phyloP scores from a whole-genome alignment of 2,797 vertebrate species.

The Microctenopoma steveboyesi region DNA sequence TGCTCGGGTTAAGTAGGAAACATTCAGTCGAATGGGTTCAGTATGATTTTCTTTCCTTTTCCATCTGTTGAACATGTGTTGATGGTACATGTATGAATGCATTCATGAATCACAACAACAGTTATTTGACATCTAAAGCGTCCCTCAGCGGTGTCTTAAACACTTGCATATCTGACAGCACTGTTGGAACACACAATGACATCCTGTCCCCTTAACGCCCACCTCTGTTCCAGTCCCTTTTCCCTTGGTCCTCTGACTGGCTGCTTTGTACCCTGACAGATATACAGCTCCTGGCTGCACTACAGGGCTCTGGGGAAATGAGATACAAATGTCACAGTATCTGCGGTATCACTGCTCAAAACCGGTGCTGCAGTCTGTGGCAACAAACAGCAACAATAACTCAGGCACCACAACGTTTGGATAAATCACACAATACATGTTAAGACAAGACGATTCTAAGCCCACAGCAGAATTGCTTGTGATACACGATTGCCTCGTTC shows the following conservation, averaged over 20 bases:
- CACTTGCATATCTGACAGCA: constrained; percentile 63
- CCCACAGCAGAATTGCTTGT: constrained; percentile 9
- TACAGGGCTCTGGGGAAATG: constrained; percentile 72
- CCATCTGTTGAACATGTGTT: constrained; percentile 21
- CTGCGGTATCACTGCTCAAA: constrained; percentile 64
- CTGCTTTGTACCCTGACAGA: constrained; percentile 76
- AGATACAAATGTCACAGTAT: constrained; percentile 77
- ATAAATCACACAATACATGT: constrained; percentile 36
- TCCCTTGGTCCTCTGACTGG: constrained; percentile 65
- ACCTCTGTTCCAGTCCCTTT: constrained; percentile 68
- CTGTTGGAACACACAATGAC: constrained; percentile 68
- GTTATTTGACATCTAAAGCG: constrained; percentile 55
- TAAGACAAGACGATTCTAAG: constrained; percentile 23
- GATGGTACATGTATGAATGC: constrained; percentile 20
- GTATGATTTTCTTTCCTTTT: constrained; percentile 28
- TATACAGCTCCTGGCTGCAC: constrained; percentile 76
- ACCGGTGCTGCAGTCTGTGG: constrained; percentile 62
- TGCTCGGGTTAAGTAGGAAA: not conserved
- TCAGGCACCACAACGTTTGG: constrained; percentile 26
- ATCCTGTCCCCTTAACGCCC: constrained; percentile 64
- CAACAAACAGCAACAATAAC: constrained; percentile 55
- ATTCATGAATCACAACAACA: constrained; percentile 51
- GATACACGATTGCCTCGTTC: constrained; percentile 6
- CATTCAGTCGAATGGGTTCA: constrained; percentile 32
- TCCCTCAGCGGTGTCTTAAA: constrained; percentile 54